These are phyloP conservation scores for Anguilla megastoma DNA, from an alignment of 2,797 vertebrate species.

Conservation along the genomic window DNA sequence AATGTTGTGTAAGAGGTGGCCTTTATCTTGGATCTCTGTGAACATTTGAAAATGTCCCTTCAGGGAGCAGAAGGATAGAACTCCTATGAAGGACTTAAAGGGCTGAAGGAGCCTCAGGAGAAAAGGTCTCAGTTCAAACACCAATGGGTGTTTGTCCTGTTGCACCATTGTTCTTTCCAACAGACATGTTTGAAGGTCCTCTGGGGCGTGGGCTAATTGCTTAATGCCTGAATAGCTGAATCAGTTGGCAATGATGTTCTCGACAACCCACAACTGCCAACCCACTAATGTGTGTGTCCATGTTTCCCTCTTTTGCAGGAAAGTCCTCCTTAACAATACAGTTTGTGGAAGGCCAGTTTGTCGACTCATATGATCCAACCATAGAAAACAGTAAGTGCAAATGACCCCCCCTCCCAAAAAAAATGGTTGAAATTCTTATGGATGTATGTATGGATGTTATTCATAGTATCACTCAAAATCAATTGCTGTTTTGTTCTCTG, in stretches of 20 bases:
- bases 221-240: background rate
- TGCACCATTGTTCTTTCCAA: background rate
- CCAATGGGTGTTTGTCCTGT: background rate
- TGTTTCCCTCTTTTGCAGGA: slow-evolving; percentile 70
- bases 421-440: background rate
- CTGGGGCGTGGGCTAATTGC: background rate
- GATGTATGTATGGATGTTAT: background rate
- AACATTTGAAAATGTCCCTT: background rate
- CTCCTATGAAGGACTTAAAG: background rate
- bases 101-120: background rate
- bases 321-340: slow-evolving; percentile 99
- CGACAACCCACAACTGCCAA: background rate
- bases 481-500: background rate
- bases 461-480: background rate
- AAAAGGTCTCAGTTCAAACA: background rate
- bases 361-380: slow-evolving; percentile 98
- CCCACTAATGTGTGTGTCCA: slow-evolving; percentile 2
- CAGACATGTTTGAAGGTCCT: background rate
- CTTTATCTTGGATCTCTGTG: background rate
- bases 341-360: slow-evolving; percentile 99
- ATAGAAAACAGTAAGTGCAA: slow-evolving; percentile 98
- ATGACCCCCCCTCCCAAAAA: background rate
- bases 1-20: background rate
- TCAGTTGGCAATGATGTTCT: background rate
- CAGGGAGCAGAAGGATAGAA: background rate